Evolutionary conservation across 2,797 vertebrate genomes (phyloP).

Genomic region (Centroberyx gerrardi): DNA sequence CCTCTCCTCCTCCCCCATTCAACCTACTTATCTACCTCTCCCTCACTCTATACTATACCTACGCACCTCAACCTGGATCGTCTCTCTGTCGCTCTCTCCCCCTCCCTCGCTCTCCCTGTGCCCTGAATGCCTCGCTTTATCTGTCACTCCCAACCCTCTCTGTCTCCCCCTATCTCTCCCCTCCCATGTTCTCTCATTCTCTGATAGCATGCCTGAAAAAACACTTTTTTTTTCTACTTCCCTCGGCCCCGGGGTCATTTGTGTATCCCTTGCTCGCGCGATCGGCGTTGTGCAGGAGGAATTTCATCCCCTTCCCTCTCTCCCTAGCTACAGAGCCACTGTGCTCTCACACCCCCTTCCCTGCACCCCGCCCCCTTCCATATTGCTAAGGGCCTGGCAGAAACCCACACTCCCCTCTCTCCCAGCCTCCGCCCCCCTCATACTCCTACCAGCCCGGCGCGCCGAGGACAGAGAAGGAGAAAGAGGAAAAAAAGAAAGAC

Average conservation of each 20-base stretch:
- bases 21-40: constrained; percentile 21
- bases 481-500: constrained; percentile 69
- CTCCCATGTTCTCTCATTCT: constrained; percentile 23
- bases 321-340: constrained; percentile 62
- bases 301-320: constrained; percentile 53
- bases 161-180: neutral
- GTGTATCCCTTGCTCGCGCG: constrained; percentile 24
- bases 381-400: constrained; percentile 73
- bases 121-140: constrained; percentile 5
- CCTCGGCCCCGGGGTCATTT: constrained; percentile 22
- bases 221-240: constrained; percentile 5
- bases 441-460: constrained; percentile 73
- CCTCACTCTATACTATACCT: constrained; percentile 26
- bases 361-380: constrained; percentile 77
- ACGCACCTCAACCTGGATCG: constrained; percentile 13
- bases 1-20: neutral
- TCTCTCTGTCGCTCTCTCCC: constrained; percentile 29
- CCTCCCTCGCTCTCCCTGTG: neutral
- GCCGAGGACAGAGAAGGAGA: constrained; percentile 64
- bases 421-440: constrained; percentile 73
- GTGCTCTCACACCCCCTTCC: constrained; percentile 66
- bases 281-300: constrained; percentile 33
- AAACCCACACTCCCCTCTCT: constrained; percentile 68
- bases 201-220: constrained; percentile 41
- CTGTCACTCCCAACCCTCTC: constrained; percentile 31